These are phyloP conservation scores for Boloria euphrosyne DNA, from an alignment of 2,888 invertebrate species.

Conservation along the genomic window DNA sequence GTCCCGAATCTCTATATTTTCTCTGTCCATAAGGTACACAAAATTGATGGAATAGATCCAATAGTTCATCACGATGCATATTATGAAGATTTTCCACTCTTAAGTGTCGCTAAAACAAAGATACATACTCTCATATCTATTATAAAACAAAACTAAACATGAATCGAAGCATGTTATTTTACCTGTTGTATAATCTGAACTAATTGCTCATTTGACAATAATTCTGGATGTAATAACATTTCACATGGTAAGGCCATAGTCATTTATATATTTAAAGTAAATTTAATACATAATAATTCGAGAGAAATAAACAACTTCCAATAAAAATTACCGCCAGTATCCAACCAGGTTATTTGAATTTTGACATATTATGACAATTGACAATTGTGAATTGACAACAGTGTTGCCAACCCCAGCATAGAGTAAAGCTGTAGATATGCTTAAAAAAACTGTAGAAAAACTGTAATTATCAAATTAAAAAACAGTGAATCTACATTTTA, in stretches of 20 bases:
- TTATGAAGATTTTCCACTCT: slow-evolving; percentile 56
- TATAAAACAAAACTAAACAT: slow-evolving; percentile 1
- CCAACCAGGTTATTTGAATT: background rate
- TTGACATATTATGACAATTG: background rate
- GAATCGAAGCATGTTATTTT: slow-evolving; percentile 15
- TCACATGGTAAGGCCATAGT: slow-evolving; percentile 66
- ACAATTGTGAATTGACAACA: background rate
- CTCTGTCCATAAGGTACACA: slow-evolving; percentile 76
- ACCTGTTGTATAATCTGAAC: slow-evolving; percentile 70
- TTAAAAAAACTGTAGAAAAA: too few species aligned
- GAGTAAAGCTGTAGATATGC: too few species aligned
- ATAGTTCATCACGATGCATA: slow-evolving; percentile 63
- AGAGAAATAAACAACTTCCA: background rate
- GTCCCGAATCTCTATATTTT: slow-evolving; percentile 67
- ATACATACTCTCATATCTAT: slow-evolving; percentile 20
- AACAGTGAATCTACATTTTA: too few species aligned
- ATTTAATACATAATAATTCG: slow-evolving; percentile 4
- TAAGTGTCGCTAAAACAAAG: slow-evolving; percentile 64
- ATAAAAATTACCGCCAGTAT: slow-evolving; percentile 6
- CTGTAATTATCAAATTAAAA: too few species aligned
- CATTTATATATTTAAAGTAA: slow-evolving; percentile 11
- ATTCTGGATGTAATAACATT: slow-evolving; percentile 73
- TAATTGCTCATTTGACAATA: slow-evolving; percentile 69
- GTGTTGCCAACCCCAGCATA: too few species aligned
- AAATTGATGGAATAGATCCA: slow-evolving; percentile 70